Evolutionary conservation across 2,113 vertebrate genomes (phyloP).

Genomic region (Gavia stellata): DNA sequence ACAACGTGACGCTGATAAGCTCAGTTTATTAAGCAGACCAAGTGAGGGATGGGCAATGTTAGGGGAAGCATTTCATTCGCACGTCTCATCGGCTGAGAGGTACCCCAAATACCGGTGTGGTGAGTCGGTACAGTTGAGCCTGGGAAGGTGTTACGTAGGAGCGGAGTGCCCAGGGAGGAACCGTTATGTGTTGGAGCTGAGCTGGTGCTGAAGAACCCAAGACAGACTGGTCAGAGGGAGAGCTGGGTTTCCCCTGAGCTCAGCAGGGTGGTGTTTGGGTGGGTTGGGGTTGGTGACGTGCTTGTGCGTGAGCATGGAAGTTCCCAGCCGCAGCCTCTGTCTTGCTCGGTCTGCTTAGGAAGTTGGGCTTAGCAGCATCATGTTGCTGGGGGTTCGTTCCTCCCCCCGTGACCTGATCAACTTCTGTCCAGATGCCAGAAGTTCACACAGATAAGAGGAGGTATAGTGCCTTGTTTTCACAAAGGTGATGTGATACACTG

Average conservation of each 20-base stretch:
- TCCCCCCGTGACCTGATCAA: fast-evolving
- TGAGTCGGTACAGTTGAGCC: fast-evolving
- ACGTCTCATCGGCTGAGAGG: not conserved
- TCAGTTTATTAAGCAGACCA: not conserved
- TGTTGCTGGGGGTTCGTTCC: not conserved
- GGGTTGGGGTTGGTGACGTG: too few species aligned
- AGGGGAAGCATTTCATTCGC: not conserved
- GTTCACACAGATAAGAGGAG: not conserved
- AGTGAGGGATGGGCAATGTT: too few species aligned
- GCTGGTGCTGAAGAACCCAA: not conserved
- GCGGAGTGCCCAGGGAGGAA: not conserved
- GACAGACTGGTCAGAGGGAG: too few species aligned
- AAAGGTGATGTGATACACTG: not conserved
- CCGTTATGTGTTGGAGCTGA: not conserved
- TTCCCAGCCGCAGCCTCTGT: too few species aligned
- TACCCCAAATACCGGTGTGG: too few species aligned
- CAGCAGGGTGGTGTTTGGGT: too few species aligned
- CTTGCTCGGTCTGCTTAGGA: not conserved
- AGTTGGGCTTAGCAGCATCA: fast-evolving
- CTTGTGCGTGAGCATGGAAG: fast-evolving
- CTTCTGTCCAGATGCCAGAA: not conserved
- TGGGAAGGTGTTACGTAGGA: not conserved
- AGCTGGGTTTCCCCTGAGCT: not conserved
- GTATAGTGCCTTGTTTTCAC: not conserved
- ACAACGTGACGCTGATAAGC: too few species aligned